phyloP scores from a whole-genome alignment of 2,888 invertebrate genomes.

The Rhodophaea formosa region DNA sequence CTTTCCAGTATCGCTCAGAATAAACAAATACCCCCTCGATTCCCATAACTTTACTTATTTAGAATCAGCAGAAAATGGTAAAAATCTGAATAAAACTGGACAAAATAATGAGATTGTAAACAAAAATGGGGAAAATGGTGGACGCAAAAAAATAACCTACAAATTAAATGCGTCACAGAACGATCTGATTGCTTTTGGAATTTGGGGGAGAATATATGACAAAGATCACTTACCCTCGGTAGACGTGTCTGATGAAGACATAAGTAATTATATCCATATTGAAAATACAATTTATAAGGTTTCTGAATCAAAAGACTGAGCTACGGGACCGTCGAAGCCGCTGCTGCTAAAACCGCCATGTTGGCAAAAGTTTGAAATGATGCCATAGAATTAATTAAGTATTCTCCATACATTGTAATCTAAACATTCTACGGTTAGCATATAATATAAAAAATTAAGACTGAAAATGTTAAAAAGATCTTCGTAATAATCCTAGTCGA shows the following conservation, averaged over 20 bases:
- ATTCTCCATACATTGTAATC: too few species aligned
- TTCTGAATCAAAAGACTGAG: neutral
- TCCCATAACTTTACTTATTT: conserved; percentile 51
- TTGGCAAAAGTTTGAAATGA: neutral
- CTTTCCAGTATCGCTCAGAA: conserved; percentile 72
- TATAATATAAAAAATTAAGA: too few species aligned
- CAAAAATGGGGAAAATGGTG: neutral
- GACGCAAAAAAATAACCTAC: conserved; percentile 40
- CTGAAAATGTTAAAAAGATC: too few species aligned
- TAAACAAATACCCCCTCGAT: conserved; percentile 71
- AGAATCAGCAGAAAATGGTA: conserved; percentile 24
- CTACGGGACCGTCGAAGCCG: neutral
- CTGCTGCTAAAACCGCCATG: neutral
- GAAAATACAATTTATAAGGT: conserved; percentile 11
- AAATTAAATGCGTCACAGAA: conserved; percentile 58
- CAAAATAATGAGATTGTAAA: too few species aligned
- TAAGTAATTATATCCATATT: conserved; percentile 1
- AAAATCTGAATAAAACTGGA: neutral
- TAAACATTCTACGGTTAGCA: too few species aligned
- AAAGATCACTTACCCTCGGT: conserved; percentile 57
- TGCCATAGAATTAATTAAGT: too few species aligned
- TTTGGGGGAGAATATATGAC: conserved; percentile 70
- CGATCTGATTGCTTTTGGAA: conserved; percentile 70
- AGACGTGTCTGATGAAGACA: conserved; percentile 12
- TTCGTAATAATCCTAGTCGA: too few species aligned